Evolutionary conservation across 2,888 invertebrate genomes (phyloP), one percentile per base, ranked within the genome.

Genomic region (Parelbella ahira): DNA sequence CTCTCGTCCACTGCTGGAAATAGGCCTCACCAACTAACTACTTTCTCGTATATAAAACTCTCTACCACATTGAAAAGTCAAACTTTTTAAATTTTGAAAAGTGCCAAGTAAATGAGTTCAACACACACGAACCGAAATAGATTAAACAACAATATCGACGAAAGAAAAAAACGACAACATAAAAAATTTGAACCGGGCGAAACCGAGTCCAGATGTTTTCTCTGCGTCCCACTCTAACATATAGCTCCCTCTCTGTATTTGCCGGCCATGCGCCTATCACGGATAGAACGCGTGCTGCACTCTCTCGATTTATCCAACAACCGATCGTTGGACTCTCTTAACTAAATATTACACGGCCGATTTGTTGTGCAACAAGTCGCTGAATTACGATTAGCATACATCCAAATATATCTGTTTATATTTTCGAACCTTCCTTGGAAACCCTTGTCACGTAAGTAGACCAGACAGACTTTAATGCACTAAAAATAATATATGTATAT

Each of bases 141-240:
- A 44, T 23, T 9, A 33, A 44, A 33, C 27, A 32, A 47, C 29
- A 37, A 41, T 19, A 11, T 28, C 13, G 4, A 30, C 38, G 23
- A 38, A 45, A 34, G n/a, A n/a, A n/a, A n/a, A n/a, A 34, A 34
- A 24, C 10, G 18, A 39, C 36, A 39, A 44, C 10, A 39, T n/a
- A n/a, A 30, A 47, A 52, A 51, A 48, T 53, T 49, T 45, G 44
- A 45, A 48, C 38, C 47, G 49, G 48, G 47, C 54, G 49, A 53
- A 49, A 45, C n/a, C 51, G 50, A 56, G 49, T 56, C 60, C 63
- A 65, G 61, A 65, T 73, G 72, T 73, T 73, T 73, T 73, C 72
- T 53, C 44, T 56, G 45, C 54, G 29, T 68, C 68, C 44, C 62
- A 8, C 28, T 69, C 57, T 50, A 45, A 49, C 62, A n/a, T 37